Evolutionary conservation across 2,113 vertebrate genomes (phyloP), one percentile per base, ranked within the genome.

Genomic region (Tichodroma muraria): DNA sequence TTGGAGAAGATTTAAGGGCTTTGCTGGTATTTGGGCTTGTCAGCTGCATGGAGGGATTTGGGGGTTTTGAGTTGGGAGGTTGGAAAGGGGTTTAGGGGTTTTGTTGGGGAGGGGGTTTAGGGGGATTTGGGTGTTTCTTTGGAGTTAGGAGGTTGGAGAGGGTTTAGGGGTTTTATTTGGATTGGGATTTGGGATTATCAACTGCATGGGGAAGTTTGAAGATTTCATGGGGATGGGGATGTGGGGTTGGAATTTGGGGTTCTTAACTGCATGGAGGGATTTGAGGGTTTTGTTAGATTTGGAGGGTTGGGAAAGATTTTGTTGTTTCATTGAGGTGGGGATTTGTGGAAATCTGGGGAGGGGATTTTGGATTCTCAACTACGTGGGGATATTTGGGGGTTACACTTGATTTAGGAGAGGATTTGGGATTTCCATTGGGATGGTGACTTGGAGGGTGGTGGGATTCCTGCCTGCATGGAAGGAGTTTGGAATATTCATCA

Each of bases 401-500:
- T 42, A 8, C 5, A 8, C 12, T 60, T 0, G 0, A 6, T 10
- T 85, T 57, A 49, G 16, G 4, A 12, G 3, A 75, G 8, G 16
- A 78, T 64, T 38, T 75, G 6, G 20, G 21, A 45, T 27, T 88
- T 65, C 19, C 18, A 31, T 10, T 3, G 1, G 38, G 28, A 12
- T 70, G 13, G 10, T 9, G 7, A 7, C 11, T 60, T 40, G 31
- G 2, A 11, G 4, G 3, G 0, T 6, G 8, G 5, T 68, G 20
- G 31, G 38, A 37, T 53, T 37, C 30, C 18, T 17, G 37, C 30
- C 54, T 79, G 16, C 21, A 3, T 28, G 17, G 19, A 37, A 4
- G 11, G n/a, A 20, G 42, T 60, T 52, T 56, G 6, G 11, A 35
- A 42, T 35, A 42, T 42, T 25, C 16, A 31, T 21, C 20, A 35